Percentiles rank a stretch among this genome's conserved stretches.
Evolutionary conservation across 2,113 vertebrate species (phyloP).

Genomic region (Pavo muticus): DNA sequence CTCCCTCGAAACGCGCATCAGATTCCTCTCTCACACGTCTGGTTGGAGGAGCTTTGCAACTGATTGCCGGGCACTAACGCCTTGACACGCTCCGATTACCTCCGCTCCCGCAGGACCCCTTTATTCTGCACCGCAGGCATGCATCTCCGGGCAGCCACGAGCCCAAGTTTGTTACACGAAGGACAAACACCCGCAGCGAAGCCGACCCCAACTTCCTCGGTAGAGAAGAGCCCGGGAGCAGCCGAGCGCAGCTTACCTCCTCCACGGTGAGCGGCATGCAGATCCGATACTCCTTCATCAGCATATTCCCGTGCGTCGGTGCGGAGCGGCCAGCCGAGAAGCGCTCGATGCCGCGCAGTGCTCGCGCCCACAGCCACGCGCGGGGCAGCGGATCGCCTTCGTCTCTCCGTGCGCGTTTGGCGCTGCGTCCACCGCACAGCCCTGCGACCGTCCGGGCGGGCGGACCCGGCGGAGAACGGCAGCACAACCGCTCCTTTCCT

Average conservation of each 20-base stretch:
- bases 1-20: not conserved
- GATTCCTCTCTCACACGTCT: not conserved
- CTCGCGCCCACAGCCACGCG: not conserved
- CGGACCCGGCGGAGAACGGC: slow-evolving; percentile 36
- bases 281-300: slow-evolving; percentile 98
- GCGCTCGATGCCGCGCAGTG: slow-evolving; percentile 15
- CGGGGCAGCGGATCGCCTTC: not conserved
- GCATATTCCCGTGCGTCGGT: slow-evolving; percentile 84
- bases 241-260: slow-evolving; percentile 85
- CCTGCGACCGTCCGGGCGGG: slow-evolving; percentile 48
- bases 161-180: not conserved
- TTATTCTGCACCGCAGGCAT: slow-evolving; percentile 45
- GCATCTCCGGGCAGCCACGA: not conserved
- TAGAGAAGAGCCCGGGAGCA: not conserved
- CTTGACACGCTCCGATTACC: slow-evolving; percentile 23
- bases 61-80: not conserved
- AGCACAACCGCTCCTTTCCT: slow-evolving; percentile 22
- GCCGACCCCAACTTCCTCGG: not conserved
- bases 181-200: slow-evolving; percentile 43
- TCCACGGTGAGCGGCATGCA: slow-evolving; percentile 97
- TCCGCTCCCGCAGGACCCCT: slow-evolving; percentile 10
- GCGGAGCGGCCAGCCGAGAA: slow-evolving; percentile 56
- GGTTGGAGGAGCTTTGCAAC: not conserved
- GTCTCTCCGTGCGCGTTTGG: not conserved
- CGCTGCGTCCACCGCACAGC: not conserved